Evolutionary conservation across 2,113 vertebrate species (phyloP), one percentile per base, ranked within the genome.

Genomic region (Centropus bengalensis): DNA sequence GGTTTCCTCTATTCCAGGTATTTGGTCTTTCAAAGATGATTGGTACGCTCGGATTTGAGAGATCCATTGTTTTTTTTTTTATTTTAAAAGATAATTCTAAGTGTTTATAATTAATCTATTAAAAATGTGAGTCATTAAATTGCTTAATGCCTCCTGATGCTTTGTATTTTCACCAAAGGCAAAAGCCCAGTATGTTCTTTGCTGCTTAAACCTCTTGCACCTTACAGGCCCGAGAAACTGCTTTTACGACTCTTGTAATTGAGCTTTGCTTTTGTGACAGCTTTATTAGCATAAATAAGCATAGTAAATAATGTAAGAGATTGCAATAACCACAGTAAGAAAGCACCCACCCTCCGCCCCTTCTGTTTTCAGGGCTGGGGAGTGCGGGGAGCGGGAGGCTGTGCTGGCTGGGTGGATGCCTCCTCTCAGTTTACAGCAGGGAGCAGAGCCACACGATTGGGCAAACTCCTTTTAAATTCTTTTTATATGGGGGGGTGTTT

Each of bases 401-500:
- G 3, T 13, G 47, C 38, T 82, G 64, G 30, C 76, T 73, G 91
- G 23, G 52, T 86, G 86, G 52, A n/a, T 95, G 69, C 15, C 33
- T 95, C 91, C 19, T 91, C 88, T 93, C 89, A 83, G 90, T n/a
- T 95, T 90, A 80, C 91, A 96, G 79, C 21, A 56, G 52, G 56
- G 49, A 84, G 86, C 90, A 91, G 86, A 75, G 88, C 69, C n/a
- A 5, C 73, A 91, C 82, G 49, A 94, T 95, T 95, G 95, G 95
- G 73, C 86, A 82, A 19, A 92, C 40, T 66, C 71, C 77, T 79
- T 90, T 75, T 16, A 68, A 96, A 93, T 95, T 89, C 92, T 94
- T 94, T 93, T 97, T 96, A 36, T 95, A 91, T 96, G 93, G 91
- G 76, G 92, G 36, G 77, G 73, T 84, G 33, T 83, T 77, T 90